Evolutionary conservation across 2,113 vertebrate genomes (phyloP).

Genomic region (Lasiurus cinereus): DNA sequence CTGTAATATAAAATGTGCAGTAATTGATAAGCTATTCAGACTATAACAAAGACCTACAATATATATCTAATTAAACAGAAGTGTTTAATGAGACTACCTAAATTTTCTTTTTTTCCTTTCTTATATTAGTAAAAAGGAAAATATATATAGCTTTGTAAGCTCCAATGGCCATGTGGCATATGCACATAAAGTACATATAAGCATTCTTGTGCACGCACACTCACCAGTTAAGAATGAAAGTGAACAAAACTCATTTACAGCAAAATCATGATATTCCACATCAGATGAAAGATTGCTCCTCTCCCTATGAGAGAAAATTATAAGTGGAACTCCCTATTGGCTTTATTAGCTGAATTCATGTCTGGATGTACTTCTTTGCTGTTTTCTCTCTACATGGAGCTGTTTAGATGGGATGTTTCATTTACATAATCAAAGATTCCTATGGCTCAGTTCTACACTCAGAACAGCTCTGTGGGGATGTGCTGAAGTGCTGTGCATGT

Average conservation of each 20-base stretch:
- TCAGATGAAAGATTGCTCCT: slow-evolving; percentile 9
- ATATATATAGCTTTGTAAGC: background rate
- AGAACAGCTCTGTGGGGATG: background rate
- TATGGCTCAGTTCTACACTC: background rate
- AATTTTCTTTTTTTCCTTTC: background rate
- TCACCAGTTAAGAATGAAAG: background rate
- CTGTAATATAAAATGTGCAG: background rate
- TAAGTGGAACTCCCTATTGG: slow-evolving; percentile 32
- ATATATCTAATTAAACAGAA: background rate
- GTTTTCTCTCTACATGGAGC: slow-evolving; percentile 22
- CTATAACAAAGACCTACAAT: background rate
- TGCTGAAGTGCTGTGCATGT: background rate
- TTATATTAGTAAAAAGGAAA: background rate
- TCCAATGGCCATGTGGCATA: background rate
- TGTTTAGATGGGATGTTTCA: slow-evolving; percentile 13
- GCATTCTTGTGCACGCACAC: too few relatives aligned
- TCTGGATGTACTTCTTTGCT: slow-evolving; percentile 34
- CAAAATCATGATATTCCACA: background rate
- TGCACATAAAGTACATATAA: background rate
- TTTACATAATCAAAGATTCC: slow-evolving; percentile 70
- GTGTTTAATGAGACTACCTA: background rate
- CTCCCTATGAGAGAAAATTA: background rate
- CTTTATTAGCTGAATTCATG: slow-evolving; percentile 62
- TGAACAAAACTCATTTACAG: slow-evolving; percentile 26
- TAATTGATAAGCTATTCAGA: background rate